Percentiles rank a stretch among this genome's conserved stretches.
phyloP scores from a whole-genome alignment of 1,140 invertebrate genomes.

The Papilio polyxenes region DNA sequence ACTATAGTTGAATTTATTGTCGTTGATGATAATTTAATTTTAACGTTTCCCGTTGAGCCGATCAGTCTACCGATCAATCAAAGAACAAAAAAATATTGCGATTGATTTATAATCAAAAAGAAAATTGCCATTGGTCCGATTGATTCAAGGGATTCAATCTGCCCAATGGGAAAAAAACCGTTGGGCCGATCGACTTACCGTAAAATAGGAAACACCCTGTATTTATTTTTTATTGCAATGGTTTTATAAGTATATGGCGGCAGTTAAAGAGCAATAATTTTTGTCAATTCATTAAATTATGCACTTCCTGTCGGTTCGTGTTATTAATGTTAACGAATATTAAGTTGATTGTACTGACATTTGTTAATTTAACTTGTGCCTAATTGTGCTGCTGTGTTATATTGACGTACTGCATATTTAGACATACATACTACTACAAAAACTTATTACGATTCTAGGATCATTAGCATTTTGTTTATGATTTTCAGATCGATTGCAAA shows the following conservation, averaged over 20 bases:
- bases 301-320: background rate
- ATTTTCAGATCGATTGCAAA: too few species aligned
- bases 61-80: too few species aligned
- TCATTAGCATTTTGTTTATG: too few species aligned
- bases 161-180: too few species aligned
- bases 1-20: background rate
- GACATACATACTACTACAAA: background rate
- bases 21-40: background rate
- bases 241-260: background rate
- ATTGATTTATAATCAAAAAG: too few species aligned
- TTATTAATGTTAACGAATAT: conserved; percentile 14
- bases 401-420: background rate
- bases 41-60: background rate
- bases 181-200: too few species aligned
- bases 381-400: background rate
- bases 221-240: background rate
- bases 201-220: too few species aligned
- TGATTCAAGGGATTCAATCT: too few species aligned
- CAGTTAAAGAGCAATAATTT: background rate
- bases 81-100: too few species aligned
- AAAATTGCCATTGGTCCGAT: too few species aligned
- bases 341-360: conserved; percentile 11
- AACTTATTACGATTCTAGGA: background rate
- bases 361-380: background rate
- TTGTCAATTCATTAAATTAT: background rate